Evolutionary conservation across 2,888 invertebrate species (phyloP), one percentile per base, ranked within the genome.

Genomic region (Physocephala rufipes): DNA sequence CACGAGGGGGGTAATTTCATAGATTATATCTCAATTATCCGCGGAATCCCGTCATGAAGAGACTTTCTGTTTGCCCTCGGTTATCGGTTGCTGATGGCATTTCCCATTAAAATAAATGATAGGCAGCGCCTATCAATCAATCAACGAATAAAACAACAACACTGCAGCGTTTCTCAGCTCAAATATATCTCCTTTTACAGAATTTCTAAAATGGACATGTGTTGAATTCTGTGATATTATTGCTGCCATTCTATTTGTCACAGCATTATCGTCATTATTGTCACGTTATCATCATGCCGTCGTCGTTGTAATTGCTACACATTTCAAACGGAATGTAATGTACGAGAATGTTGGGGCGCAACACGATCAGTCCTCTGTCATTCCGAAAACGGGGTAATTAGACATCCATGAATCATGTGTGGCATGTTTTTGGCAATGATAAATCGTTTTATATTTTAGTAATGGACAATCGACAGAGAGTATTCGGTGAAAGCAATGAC

Each of bases 21-120:
- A 36, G 9, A 36, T 7, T 36, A 36, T 9, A 36, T 36, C n/a
- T n/a, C n/a, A n/a, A 36, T 36, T 7, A 9, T 4, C 36, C 4
- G 5, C 36, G 36, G 36, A n/a, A n/a, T 67, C 30, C 26, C 28
- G 13, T 65, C 16, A 26, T 21, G 64, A 59, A 21, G 67, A 13
- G 49, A 43, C 36, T 61, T 19, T 0, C 53, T 43, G 30, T 51
- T 53, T 9, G 67, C 24, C 43, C 43, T 43, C 63, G 51, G 9
- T 65, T 16, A 59, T 26, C 61, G 53, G 30, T 62, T 26, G 61
- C 62, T 72, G 69, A 64, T 75, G 73, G 67, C 59, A 73, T 75
- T 70, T 68, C 71, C 74, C 75, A 73, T 75, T 75, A 75, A 73
- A 73, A 74, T 73, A 74, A 71, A 53, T 71, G 71, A 63, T 21